Base-by-base conservation (phyloP, 2,797 vertebrate species). In the Parauchenoglanis punctatus region DNA sequence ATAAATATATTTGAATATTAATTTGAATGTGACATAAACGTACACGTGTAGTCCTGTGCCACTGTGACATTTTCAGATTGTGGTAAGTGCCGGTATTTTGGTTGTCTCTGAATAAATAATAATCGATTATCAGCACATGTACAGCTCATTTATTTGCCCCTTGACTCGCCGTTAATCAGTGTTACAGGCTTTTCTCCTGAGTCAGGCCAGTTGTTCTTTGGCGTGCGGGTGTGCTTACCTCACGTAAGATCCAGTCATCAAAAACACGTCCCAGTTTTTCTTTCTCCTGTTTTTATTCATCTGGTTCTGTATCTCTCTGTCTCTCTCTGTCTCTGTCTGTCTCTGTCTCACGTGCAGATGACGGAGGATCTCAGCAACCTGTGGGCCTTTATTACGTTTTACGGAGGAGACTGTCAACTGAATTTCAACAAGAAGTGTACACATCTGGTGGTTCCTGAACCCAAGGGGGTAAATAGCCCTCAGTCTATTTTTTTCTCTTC, bases 131-230 rank as follows among this genome's bases (percentile, higher is more conserved):
- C 2, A 78, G 35, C 7, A 0, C 78, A 15, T 44, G 20, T 61
- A 7, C 8, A 35, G 76, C 20, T 81, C 20, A 2, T 56, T 81
- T 54, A 58, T 75, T 73, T 35, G 85, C 82, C 84, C 91, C 91
- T 93, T 98, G 95, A 99, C 95, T 40, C 59, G 25, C 13, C 52
- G 68, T 85, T 59, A 88, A 85, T 85, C 95, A 99, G 98, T 86
- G 98, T 98, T 10, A 98, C 96, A 80, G 98, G 98, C n/a, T 99
- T 99, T 93, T 99, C 98, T 85, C 98, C 98, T 82, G 98, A 99
- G 89, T 97, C 98, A 0, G 97, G 97, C 82, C 98, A 99, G 94
- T 94, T 98, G 68, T 99, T 99, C 92, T 99, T 97, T 92, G 98
- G 98, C 73, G 94, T 99, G 80, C 97, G 97, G 56, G 98, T 96